These are phyloP conservation scores for Cryptotermes secundus DNA, from an alignment of 1,140 invertebrate species.

Conservation along the genomic window DNA sequence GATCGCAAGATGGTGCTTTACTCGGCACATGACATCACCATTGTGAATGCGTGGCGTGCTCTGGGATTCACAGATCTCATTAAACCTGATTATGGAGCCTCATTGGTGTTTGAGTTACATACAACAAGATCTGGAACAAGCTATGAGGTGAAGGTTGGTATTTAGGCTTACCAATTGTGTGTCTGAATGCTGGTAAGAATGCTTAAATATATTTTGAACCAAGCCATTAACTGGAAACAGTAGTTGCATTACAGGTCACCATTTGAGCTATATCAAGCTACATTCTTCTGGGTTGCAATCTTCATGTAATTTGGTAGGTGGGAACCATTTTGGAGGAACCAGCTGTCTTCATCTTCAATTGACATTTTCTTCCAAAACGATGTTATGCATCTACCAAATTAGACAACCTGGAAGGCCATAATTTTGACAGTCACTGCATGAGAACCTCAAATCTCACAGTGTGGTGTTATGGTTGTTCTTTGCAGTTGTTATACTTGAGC, in stretches of 20 bases:
- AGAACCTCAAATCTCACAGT: neutral
- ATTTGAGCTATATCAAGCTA: neutral
- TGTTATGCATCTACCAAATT: no score
- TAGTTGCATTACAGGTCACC: neutral
- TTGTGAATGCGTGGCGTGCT: conserved; percentile 67
- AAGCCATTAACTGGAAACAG: neutral
- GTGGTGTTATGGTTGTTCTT: neutral
- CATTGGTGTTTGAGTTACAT: conserved; percentile 65
- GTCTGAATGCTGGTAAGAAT: no score
- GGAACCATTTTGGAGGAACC: no score
- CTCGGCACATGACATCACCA: conserved; percentile 70
- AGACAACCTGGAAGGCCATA: no score
- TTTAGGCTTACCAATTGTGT: neutral
- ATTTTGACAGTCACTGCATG: no score
- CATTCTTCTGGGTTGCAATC: neutral
- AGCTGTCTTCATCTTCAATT: neutral
- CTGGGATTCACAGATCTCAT: conserved; percentile 62
- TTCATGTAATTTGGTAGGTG: no score
- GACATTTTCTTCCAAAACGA: neutral
- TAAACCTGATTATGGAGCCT: conserved; percentile 69
- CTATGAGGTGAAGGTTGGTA: conserved; percentile 19
- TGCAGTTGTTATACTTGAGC: conserved; percentile 29
- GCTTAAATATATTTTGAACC: neutral
- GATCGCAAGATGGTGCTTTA: conserved; percentile 60
- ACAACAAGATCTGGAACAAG: conserved; percentile 42